Evolutionary conservation across 2,888 invertebrate species (phyloP), one percentile per base, ranked within the genome.

Genomic region (Trypoxylon attenuatum): DNA sequence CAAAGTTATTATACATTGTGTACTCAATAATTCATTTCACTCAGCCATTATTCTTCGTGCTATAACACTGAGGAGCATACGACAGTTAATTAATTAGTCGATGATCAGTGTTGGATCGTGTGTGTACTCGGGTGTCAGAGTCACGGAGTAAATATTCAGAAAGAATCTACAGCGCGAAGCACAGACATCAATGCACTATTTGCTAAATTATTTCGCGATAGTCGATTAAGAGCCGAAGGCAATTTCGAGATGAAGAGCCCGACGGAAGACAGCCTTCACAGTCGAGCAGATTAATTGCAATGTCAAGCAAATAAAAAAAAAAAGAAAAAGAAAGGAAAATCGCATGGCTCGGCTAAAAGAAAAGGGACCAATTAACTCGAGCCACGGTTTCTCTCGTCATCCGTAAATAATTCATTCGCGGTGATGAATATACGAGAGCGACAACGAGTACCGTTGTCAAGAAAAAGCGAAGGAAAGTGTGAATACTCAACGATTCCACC

Each of bases 341-440:
- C n/a, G n/a, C n/a, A n/a, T n/a, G 3, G n/a, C 25, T 13, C 6
- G 10, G 2, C 5, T 1, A 29, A 4, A 2, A 23, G 23, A 25
- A 43, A 49, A 13, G 5, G 33, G 51, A 55, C 25, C 42, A 56
- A 64, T 65, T 65, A 64, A 64, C 49, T 56, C 23, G 16, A 41
- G 38, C 6, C 27, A 21, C 22, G 22, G 45, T 22, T 42, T 29
- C 39, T 22, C 42, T 65, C 49, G 46, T 64, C 56, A 64, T 27
- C 43, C 56, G 18, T 45, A 49, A 52, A 65, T 38, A 51, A 64
- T 57, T 64, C 43, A 6, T 39, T 46, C 21, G 10, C 21, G 8
- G 41, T 27, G 25, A n/a, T 23, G 16, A 33, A 25, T 38, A 10
- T 6, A 15, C 5, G 43, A 16, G n/a, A 13, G 16, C n/a, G 15